Conservation (phyloP, 2,797 vertebrate species). For the Austrolebias charrua region DNA sequence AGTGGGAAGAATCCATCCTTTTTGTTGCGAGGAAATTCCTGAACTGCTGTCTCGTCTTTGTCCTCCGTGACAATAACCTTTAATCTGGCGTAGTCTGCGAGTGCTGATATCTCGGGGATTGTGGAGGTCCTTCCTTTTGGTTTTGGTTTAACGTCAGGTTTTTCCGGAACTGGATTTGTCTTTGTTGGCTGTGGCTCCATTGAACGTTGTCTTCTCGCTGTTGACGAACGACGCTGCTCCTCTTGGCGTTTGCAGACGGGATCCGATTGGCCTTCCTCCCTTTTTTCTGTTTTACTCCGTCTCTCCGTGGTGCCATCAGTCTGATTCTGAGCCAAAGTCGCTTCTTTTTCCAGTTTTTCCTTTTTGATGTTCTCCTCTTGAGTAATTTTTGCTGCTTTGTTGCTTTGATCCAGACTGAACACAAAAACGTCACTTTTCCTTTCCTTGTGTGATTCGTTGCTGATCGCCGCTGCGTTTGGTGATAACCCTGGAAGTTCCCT, state of each 20-base stretch:
- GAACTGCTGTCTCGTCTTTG: conserved; percentile 33
- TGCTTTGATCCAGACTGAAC: conserved; percentile 37
- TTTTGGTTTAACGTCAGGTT: conserved; percentile 58
- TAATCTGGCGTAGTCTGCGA: conserved; percentile 81
- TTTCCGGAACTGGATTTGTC: conserved; percentile 39
- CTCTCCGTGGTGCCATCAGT: conserved; percentile 26
- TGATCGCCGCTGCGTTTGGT: conserved; percentile 30
- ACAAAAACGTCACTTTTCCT: conserved; percentile 31
- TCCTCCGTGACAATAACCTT: conserved; percentile 80
- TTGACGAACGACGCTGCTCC: conserved; percentile 25
- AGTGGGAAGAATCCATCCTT: conserved; percentile 76
- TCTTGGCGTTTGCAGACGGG: conserved; percentile 43
- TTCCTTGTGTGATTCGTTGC: conserved; percentile 26
- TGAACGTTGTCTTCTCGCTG: conserved; percentile 42
- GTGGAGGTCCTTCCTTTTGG: conserved; percentile 55
- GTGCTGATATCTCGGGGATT: conserved; percentile 79
- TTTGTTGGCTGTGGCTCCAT: conserved; percentile 30
- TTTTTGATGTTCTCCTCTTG: conserved; percentile 37
- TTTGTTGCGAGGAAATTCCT: conserved; percentile 71
- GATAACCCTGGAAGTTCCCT: conserved; percentile 18
- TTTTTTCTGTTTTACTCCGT: conserved; percentile 35
- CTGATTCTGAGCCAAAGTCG: conserved; percentile 32
- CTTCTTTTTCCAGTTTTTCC: conserved; percentile 30
- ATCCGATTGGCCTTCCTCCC: conserved; percentile 31
- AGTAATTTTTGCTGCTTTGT: conserved; percentile 28